A percentile compares a stretch with the other conserved stretches of the same genome.
These are phyloP conservation scores for Botia almorhae DNA, from an alignment of 2,797 vertebrate genomes.

Conservation along the genomic window DNA sequence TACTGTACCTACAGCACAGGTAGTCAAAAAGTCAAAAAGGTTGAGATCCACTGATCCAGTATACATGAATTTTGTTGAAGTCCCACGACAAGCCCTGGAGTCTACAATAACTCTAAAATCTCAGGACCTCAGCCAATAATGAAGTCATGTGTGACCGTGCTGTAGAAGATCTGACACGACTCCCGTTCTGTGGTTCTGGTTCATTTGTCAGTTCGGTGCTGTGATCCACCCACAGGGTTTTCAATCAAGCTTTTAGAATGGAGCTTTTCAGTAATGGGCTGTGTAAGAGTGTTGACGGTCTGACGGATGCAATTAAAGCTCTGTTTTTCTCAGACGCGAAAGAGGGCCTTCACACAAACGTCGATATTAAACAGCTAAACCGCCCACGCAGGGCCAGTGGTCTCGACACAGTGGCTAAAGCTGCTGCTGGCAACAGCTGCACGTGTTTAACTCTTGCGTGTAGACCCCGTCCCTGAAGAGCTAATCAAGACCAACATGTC, in stretches of 20 bases:
- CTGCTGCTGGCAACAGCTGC: neutral
- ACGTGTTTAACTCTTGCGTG: neutral
- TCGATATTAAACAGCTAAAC: constrained; percentile 54
- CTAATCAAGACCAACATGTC: constrained; percentile 69
- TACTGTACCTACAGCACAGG: neutral
- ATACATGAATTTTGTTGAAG: neutral
- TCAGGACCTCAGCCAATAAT: constrained; percentile 13
- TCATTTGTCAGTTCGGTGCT: constrained; percentile 31
- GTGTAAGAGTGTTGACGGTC: constrained; percentile 42
- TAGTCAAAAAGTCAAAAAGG: neutral
- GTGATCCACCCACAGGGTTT: constrained; percentile 23
- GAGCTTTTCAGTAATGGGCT: constrained; percentile 45
- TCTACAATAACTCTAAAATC: neutral
- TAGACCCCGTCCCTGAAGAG: constrained; percentile 67
- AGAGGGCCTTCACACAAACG: constrained; percentile 39
- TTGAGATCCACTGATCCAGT: neutral
- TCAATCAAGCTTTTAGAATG: constrained; percentile 46
- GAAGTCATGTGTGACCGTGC: constrained; percentile 2
- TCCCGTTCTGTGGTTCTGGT: constrained; percentile 27
- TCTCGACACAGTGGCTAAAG: neutral
- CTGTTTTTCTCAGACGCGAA: constrained; percentile 60
- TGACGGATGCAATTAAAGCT: constrained; percentile 69
- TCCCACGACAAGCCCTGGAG: neutral
- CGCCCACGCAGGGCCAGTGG: constrained; percentile 55
- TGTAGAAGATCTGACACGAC: constrained; percentile 34